These are phyloP conservation scores for Chitala chitala DNA, from an alignment of 2,113 vertebrate species.

Conservation along the genomic window DNA sequence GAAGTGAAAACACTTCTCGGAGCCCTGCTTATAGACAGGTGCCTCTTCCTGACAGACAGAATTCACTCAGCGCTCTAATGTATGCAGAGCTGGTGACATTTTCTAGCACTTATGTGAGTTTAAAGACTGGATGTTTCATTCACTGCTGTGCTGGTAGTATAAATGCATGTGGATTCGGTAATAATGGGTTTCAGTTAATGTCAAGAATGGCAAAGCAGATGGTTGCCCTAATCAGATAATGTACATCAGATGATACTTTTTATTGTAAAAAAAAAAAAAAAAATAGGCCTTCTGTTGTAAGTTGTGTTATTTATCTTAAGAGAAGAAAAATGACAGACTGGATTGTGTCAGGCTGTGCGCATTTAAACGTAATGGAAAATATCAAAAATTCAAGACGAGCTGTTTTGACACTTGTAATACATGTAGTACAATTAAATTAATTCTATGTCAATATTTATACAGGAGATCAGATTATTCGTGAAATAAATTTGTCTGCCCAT, in stretches of 20 bases:
- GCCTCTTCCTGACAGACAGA: constrained; percentile 11
- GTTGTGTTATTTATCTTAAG: too few species aligned
- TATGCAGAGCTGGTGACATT: neutral
- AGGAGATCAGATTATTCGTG: too few species aligned
- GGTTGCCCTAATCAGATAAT: neutral
- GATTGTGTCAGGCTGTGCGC: neutral
- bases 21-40: constrained; percentile 30
- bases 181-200: neutral
- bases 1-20: constrained; percentile 52
- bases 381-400: too few species aligned
- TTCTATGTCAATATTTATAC: too few species aligned
- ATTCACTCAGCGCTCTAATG: constrained; percentile 2
- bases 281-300: neutral
- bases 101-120: too few species aligned
- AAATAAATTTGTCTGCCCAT: too few species aligned
- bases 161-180: neutral
- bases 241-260: neutral
- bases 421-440: too few species aligned
- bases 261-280: neutral
- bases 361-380: too few species aligned
- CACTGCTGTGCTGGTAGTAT: neutral
- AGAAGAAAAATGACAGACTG: neutral
- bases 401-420: too few species aligned
- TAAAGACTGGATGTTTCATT: neutral
- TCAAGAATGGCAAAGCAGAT: neutral